Conservation (phyloP, 2,797 vertebrate genomes). For the Leuciscus waleckii region DNA sequence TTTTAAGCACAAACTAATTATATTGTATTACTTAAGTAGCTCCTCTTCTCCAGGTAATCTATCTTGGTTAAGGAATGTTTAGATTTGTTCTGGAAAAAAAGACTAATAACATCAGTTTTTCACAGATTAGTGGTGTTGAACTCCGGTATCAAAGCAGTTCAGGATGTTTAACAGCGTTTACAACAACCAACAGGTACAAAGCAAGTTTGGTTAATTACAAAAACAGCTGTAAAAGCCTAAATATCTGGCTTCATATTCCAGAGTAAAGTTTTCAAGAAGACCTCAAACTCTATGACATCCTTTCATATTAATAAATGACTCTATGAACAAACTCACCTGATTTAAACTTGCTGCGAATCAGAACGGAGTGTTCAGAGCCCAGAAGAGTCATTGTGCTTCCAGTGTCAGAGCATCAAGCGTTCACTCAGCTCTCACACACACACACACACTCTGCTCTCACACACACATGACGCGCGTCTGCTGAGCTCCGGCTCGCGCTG, state of each 20-base stretch:
- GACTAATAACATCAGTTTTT: neutral
- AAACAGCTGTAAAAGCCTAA: neutral
- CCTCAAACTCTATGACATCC: neutral
- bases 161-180: neutral
- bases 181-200: slow-evolving; percentile 6
- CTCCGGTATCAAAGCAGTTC: slow-evolving; percentile 35
- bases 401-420: slow-evolving; percentile 68
- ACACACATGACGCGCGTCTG: too few species aligned
- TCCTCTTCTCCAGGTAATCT: too few species aligned
- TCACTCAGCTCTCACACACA: slow-evolving; percentile 17
- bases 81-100: neutral
- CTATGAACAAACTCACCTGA: slow-evolving; percentile 87
- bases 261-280: neutral
- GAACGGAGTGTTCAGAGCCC: slow-evolving; percentile 96
- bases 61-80: neutral
- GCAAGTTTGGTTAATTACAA: neutral
- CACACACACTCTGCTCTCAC: slow-evolving; percentile 23
- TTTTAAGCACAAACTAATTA: too few species aligned
- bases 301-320: neutral
- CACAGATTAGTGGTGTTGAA: neutral
- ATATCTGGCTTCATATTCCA: neutral
- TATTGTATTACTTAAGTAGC: neutral
- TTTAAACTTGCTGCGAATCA: slow-evolving; percentile 99
- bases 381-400: slow-evolving; percentile 95
- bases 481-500: slow-evolving; percentile 67